Evolutionary conservation across 2,797 vertebrate genomes (phyloP).

Genomic region (Phataginus tricuspis): DNA sequence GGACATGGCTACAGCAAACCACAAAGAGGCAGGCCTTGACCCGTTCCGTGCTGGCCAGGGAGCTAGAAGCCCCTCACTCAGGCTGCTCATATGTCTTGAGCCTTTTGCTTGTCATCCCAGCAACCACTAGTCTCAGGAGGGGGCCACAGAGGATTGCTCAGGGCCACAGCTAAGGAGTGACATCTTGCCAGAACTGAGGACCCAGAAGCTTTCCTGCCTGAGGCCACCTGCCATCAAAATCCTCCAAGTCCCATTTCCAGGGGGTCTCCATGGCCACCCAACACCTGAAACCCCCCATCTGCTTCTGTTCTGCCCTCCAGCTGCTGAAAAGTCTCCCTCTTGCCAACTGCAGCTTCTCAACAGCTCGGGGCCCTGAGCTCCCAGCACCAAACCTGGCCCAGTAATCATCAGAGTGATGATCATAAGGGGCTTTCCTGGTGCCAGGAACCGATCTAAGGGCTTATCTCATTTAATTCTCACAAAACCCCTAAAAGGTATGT

Average conservation of each 20-base stretch:
- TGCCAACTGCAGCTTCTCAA: neutral
- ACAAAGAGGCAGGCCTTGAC: neutral
- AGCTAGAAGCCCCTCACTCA: neutral
- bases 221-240: neutral
- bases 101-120: neutral
- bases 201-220: neutral
- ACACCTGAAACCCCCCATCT: neutral
- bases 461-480: neutral
- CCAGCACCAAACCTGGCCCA: neutral
- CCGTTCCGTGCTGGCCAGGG: neutral
- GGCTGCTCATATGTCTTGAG: neutral
- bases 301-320: rapidly evolving
- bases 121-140: neutral
- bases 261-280: neutral
- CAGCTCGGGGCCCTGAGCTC: neutral
- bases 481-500: neutral
- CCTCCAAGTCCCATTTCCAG: neutral
- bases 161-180: neutral
- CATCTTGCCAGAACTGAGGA: neutral
- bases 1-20: neutral
- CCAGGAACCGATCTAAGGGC: neutral
- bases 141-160: neutral
- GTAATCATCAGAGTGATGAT: too few relatives aligned
- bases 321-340: neutral
- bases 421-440: rapidly evolving